A percentile compares a stretch with the other conserved stretches of the same genome.
These are phyloP conservation scores for Altica lythri DNA, from an alignment of 2,888 invertebrate species.

Conservation along the genomic window DNA sequence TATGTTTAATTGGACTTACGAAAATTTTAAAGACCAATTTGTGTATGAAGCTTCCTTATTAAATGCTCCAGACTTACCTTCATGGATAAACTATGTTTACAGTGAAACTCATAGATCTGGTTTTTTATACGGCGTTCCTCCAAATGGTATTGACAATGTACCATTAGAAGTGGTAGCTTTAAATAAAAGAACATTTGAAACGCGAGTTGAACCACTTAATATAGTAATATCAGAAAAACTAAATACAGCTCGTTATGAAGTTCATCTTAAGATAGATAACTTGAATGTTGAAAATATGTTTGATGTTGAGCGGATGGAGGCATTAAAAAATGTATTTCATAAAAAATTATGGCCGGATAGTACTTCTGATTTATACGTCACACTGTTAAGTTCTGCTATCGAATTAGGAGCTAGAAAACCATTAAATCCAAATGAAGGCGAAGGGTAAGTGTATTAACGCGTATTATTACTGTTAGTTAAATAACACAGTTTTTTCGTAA, in stretches of 20 bases:
- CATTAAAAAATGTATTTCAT: slow-evolving; percentile 76
- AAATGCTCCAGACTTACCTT: slow-evolving; percentile 81
- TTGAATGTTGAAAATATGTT: slow-evolving; percentile 87
- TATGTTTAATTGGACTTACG: slow-evolving; percentile 80
- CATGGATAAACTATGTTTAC: slow-evolving; percentile 85
- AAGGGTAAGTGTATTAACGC: slow-evolving; percentile 67
- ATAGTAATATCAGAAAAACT: slow-evolving; percentile 64
- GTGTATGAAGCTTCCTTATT: slow-evolving; percentile 76
- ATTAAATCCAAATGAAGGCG: slow-evolving; percentile 79
- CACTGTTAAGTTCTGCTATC: slow-evolving; percentile 83
- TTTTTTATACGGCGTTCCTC: slow-evolving; percentile 84
- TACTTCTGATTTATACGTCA: slow-evolving; percentile 74
- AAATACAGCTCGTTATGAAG: slow-evolving; percentile 72
- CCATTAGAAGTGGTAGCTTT: slow-evolving; percentile 77
- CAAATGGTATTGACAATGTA: slow-evolving; percentile 61
- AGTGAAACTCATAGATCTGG: slow-evolving; percentile 78
- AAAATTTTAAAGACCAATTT: slow-evolving; percentile 63
- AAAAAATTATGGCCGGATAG: slow-evolving; percentile 80
- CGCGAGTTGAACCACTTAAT: slow-evolving; percentile 66
- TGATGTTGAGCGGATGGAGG: slow-evolving; percentile 70
- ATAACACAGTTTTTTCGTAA: no score
- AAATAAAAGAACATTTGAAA: slow-evolving; percentile 79
- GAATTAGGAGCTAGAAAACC: slow-evolving; percentile 84
- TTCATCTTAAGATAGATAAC: slow-evolving; percentile 88
- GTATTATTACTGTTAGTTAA: neutral